Evolutionary conservation across 2,888 invertebrate genomes (phyloP).

Genomic region (Crocallis elinguaria): DNA sequence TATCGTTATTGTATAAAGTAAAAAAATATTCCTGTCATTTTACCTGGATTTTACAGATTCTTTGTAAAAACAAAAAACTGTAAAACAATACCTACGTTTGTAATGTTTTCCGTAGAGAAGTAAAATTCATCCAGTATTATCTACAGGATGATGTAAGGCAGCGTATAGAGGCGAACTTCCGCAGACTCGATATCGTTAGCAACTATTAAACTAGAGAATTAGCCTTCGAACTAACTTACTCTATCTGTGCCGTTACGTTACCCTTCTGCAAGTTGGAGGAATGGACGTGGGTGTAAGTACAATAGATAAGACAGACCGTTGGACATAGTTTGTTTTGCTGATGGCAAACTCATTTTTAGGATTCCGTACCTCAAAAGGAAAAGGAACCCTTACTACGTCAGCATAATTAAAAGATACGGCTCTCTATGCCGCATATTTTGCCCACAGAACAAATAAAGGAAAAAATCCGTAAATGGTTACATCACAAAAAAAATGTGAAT

Average conservation of each 20-base stretch:
- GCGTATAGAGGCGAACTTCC: constrained; percentile 28
- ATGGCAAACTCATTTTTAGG: no score
- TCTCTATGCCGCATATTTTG: no score
- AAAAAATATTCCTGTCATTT: no score
- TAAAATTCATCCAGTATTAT: background rate
- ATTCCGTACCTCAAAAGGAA: no score
- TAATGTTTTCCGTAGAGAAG: background rate
- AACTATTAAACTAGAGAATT: constrained; percentile 66
- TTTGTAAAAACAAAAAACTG: no score
- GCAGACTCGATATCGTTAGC: constrained; percentile 58
- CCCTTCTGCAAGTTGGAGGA: constrained; percentile 19
- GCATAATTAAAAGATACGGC: no score
- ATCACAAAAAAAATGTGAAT: no score
- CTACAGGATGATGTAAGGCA: constrained; percentile 10
- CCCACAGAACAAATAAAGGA: no score
- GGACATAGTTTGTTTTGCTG: background rate
- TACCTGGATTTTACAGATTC: no score
- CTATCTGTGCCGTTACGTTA: constrained; percentile 39
- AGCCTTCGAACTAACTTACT: constrained; percentile 63
- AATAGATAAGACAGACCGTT: background rate
- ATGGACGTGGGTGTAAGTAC: background rate
- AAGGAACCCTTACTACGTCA: no score
- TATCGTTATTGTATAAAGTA: no score
- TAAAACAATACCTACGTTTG: background rate
- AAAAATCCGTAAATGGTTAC: no score